These are phyloP conservation scores for Ariopsis seemanni DNA, from an alignment of 2,113 vertebrate species.

Conservation along the genomic window DNA sequence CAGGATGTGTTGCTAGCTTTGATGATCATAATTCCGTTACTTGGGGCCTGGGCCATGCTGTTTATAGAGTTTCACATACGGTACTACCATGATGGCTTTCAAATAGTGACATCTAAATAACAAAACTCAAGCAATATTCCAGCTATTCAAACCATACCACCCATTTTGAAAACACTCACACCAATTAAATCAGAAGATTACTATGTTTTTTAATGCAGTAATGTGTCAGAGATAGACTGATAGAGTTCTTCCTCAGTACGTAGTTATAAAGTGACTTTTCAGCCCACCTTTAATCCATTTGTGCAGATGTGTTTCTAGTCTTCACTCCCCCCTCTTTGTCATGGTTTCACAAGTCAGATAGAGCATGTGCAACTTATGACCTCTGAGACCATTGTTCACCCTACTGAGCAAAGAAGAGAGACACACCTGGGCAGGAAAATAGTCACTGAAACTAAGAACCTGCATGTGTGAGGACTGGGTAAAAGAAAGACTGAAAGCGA, in stretches of 20 bases:
- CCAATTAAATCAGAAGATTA: not conserved
- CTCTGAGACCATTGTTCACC: conserved; percentile 30
- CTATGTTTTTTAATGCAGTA: not conserved
- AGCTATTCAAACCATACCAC: not conserved
- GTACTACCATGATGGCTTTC: not conserved
- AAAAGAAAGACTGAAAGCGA: conserved; percentile 1
- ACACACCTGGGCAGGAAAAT: conserved; percentile 41
- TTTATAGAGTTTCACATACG: not conserved
- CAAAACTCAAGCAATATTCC: not conserved
- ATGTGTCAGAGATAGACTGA: not conserved
- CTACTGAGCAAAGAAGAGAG: conserved; percentile 6
- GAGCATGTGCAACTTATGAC: conserved; percentile 31
- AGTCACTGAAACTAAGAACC: conserved; percentile 33
- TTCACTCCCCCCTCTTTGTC: not conserved
- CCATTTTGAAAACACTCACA: not conserved
- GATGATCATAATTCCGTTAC: not conserved
- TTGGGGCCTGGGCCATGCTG: not conserved
- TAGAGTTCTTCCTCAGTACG: not conserved
- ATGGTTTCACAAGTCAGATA: conserved; percentile 44
- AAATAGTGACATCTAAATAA: not conserved
- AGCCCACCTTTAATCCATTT: not conserved
- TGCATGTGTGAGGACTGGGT: not conserved
- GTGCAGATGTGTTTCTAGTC: not conserved
- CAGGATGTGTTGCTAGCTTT: not conserved
- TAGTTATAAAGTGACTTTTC: not conserved